A percentile compares a stretch with the other conserved stretches of the same genome.
phyloP scores from a whole-genome alignment of 2,113 vertebrate species.

The Rostratula benghalensis region DNA sequence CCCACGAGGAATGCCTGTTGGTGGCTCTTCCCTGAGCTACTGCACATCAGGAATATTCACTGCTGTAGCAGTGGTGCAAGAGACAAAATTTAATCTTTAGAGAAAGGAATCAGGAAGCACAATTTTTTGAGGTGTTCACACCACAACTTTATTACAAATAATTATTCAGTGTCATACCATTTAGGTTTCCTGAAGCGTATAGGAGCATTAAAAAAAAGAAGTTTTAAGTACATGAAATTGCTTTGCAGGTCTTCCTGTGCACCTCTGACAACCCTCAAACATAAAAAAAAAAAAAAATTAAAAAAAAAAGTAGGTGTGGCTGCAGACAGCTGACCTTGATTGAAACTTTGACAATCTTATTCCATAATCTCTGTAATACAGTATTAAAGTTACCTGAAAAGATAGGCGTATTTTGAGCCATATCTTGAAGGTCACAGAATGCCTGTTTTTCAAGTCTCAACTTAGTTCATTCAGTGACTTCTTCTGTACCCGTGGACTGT shows the following conservation, averaged over 20 bases:
- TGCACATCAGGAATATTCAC: neutral
- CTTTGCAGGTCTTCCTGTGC: neutral
- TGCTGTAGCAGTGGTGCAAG: neutral
- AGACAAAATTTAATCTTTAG: neutral
- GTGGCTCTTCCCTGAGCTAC: neutral
- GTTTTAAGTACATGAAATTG: neutral
- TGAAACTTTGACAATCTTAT: neutral
- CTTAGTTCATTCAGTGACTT: neutral
- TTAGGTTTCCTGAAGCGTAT: neutral
- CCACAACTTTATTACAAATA: neutral
- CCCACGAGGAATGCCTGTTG: neutral
- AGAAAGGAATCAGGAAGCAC: neutral
- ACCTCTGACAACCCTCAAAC: neutral
- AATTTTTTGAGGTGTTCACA: neutral
- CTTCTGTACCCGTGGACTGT: neutral
- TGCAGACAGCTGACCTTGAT: neutral
- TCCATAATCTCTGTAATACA: neutral
- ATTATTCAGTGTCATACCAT: neutral
- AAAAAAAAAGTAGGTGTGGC: neutral
- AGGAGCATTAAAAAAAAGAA: neutral
- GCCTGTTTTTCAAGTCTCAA: neutral
- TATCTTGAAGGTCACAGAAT: neutral
- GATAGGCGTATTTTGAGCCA: neutral
- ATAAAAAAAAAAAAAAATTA: neutral
- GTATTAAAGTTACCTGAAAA: neutral